Conservation (phyloP, 2,113 vertebrate genomes). For the Pluvianellus socialis region DNA sequence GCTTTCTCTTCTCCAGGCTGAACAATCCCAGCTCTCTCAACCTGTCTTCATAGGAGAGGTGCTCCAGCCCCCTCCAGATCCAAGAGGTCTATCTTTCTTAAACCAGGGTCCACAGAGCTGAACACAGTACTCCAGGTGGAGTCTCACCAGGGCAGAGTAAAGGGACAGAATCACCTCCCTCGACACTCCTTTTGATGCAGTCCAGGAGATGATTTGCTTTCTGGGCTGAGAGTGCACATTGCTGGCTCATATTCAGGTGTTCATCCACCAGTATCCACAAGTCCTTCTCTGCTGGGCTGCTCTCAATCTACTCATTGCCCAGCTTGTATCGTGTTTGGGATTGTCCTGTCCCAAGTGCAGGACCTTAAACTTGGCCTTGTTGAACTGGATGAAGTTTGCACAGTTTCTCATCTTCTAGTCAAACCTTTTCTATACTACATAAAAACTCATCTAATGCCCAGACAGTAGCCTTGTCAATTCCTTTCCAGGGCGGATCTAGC, state of each 20-base stretch:
- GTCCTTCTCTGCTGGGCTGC: neutral
- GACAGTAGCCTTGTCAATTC: neutral
- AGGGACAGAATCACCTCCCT: neutral
- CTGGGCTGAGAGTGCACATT: rapidly evolving
- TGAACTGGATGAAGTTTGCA: neutral
- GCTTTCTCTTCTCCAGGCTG: neutral
- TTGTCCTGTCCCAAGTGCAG: neutral
- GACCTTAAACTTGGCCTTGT: neutral
- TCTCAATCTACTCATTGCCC: neutral
- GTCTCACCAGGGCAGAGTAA: neutral
- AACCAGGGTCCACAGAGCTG: neutral
- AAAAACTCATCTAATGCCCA: neutral
- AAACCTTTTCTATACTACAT: neutral
- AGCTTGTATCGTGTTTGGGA: neutral
- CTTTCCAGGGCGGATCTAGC: neutral
- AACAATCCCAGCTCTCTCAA: neutral
- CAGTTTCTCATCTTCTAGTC: neutral
- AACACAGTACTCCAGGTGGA: neutral
- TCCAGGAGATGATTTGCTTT: neutral
- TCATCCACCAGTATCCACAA: neutral
- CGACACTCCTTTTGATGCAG: neutral
- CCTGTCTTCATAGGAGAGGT: neutral
- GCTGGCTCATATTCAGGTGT: neutral
- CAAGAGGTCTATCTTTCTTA: neutral
- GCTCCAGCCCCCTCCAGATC: neutral